Conservation (phyloP, 2,888 invertebrate genomes). For the Diadegma fenestrale region DNA sequence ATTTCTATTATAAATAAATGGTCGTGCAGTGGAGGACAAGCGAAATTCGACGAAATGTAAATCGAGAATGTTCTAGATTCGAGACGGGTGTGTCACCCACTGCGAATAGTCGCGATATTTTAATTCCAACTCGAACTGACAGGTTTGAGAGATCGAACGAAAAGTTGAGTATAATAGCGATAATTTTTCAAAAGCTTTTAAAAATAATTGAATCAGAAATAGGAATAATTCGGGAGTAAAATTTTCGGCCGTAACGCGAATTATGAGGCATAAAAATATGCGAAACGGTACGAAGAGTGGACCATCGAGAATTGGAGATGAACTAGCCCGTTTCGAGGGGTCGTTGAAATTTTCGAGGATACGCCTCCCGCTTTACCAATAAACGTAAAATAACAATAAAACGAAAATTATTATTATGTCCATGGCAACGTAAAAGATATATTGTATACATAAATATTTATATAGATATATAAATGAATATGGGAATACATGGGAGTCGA, state of each 20-base stretch:
- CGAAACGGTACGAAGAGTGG: not conserved
- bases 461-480: not conserved
- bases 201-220: not conserved
- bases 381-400: slow-evolving; percentile 15
- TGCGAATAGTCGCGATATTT: slow-evolving; percentile 24
- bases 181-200: not conserved
- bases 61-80: slow-evolving; percentile 42
- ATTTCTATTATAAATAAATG: slow-evolving; percentile 56
- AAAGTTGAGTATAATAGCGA: not conserved
- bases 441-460: not conserved
- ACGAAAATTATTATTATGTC: slow-evolving; percentile 11
- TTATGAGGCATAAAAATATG: slow-evolving; percentile 6
- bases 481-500: not conserved
- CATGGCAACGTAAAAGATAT: not conserved
- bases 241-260: not conserved
- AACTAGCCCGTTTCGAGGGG: not conserved
- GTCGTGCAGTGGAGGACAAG: slow-evolving; percentile 25
- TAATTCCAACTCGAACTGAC: not conserved
- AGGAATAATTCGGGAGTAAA: not conserved
- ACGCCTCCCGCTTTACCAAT: slow-evolving; percentile 29
- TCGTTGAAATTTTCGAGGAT: not conserved
- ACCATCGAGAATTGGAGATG: not conserved
- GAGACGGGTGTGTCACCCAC: slow-evolving; percentile 9
- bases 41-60: slow-evolving; percentile 46
- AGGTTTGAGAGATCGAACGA: not conserved